A percentile compares a stretch with the other conserved stretches of the same genome.
Conservation (phyloP, 2,797 vertebrate genomes). For the Platalea minor region DNA sequence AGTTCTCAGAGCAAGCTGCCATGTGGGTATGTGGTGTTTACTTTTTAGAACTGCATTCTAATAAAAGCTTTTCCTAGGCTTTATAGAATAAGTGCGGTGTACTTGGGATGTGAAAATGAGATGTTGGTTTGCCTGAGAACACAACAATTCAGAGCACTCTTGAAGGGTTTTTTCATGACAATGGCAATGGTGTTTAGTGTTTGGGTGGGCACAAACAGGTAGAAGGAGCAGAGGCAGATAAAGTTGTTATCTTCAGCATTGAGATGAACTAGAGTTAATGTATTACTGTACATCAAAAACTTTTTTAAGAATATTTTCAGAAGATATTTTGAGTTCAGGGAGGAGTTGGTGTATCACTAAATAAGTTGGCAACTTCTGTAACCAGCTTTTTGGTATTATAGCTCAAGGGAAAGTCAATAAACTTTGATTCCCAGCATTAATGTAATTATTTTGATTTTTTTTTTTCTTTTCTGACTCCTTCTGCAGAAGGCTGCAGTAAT, state of each 20-base stretch:
- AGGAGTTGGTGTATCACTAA: slow-evolving; percentile 72
- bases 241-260: neutral
- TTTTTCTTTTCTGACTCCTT: slow-evolving; percentile 55
- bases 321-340: slow-evolving; percentile 68
- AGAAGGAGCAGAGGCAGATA: neutral
- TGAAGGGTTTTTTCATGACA: neutral
- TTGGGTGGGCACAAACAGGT: slow-evolving; percentile 18
- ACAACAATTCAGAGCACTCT: neutral
- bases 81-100: neutral
- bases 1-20: neutral
- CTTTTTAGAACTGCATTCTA: neutral
- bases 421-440: slow-evolving; percentile 79
- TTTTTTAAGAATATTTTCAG: slow-evolving; percentile 67
- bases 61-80: neutral
- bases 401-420: slow-evolving; percentile 82
- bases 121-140: slow-evolving; percentile 16
- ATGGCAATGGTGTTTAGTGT: neutral
- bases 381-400: slow-evolving; percentile 72
- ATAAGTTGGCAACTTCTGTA: slow-evolving; percentile 74
- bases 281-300: slow-evolving; percentile 44
- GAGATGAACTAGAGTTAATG: slow-evolving; percentile 30
- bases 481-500: slow-evolving; percentile 66
- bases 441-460: slow-evolving; percentile 75
- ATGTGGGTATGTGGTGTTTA: neutral
- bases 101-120: neutral